Evolutionary conservation across 1,140 invertebrate species (phyloP), one percentile per base, ranked within the genome.

Genomic region (Grapholita molesta): DNA sequence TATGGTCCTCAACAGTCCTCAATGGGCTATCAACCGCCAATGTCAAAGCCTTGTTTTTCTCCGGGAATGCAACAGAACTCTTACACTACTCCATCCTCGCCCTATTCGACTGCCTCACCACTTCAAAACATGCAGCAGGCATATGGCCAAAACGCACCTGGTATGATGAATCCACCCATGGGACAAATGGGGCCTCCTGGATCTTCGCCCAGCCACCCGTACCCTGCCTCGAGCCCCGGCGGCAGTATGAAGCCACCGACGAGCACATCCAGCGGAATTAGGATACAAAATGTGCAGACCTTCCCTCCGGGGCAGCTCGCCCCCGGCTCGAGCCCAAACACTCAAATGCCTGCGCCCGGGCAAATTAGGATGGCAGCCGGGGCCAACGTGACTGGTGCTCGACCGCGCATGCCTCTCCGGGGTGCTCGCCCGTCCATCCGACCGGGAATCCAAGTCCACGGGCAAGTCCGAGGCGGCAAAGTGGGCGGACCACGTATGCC

Each of bases 271-370:
- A 82, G 78, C 66, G 79, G 74, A 1, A 74, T 91, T 15, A 82
- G 82, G 68, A 91, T 91, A 74, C 89, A 91, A 65, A 91, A 89
- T 64, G 82, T 91, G 7, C 89, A 91, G 76, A 90, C 85, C 3
- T 91, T 91, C 67, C 73, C 83, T 21, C 80, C 88, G 3, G 85
- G 74, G 0, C 72, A 75, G 42, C 53, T 82, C 21, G 75, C 61
- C 30, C 28, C 66, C 15, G 25, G 53, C 12, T 23, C 24, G 1
- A 7, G 23, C 1, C 53, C 23, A 1, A 24, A 76, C 24, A 75
- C 74, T 24, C 81, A 83, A 73, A 81, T 89, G 72, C 78, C 77
- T 3, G 73, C 82, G 11, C 81, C 84, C 3, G 82, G 76, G 5
- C 88, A 82, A 55, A 86, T 89, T 30, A 78, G 82, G 72, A 85